Evolutionary conservation across 2,888 invertebrate species (phyloP).

Genomic region (Apodemia zela): DNA sequence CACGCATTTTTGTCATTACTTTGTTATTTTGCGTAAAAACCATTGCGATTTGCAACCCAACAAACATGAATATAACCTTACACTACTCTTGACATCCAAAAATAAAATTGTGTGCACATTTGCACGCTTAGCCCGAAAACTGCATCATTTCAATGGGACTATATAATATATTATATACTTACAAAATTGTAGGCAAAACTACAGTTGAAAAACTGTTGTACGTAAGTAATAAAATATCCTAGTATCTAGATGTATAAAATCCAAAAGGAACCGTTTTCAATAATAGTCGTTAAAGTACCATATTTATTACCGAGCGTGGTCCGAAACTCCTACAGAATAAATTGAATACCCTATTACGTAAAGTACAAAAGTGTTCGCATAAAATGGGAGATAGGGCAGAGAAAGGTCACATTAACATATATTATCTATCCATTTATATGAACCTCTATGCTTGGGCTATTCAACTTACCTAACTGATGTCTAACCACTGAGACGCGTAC

Average conservation of each 20-base stretch:
- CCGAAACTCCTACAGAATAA: conserved; percentile 6
- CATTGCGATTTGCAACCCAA: too few relatives aligned
- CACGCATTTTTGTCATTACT: too few relatives aligned
- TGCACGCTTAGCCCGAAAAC: too few relatives aligned
- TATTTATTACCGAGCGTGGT: conserved; percentile 9
- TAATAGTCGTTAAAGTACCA: conserved; percentile 5
- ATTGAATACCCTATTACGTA: conserved; percentile 13
- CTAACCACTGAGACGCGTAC: too few relatives aligned
- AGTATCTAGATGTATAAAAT: background rate
- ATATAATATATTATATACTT: too few relatives aligned
- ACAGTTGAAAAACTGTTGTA: background rate
- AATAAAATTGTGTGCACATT: too few relatives aligned
- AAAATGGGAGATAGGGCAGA: background rate
- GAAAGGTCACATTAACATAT: conserved; percentile 12
- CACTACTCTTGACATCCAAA: too few relatives aligned
- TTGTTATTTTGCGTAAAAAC: too few relatives aligned
- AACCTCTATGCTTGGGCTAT: background rate
- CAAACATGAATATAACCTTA: too few relatives aligned
- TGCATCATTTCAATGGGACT: too few relatives aligned
- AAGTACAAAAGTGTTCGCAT: conserved; percentile 9
- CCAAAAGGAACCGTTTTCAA: background rate
- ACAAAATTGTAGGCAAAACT: too few relatives aligned
- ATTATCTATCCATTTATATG: conserved; percentile 9
- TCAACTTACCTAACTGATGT: too few relatives aligned
- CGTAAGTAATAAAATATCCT: background rate